Conservation (phyloP, 1,140 invertebrate genomes). For the Nasonia vitripennis region DNA sequence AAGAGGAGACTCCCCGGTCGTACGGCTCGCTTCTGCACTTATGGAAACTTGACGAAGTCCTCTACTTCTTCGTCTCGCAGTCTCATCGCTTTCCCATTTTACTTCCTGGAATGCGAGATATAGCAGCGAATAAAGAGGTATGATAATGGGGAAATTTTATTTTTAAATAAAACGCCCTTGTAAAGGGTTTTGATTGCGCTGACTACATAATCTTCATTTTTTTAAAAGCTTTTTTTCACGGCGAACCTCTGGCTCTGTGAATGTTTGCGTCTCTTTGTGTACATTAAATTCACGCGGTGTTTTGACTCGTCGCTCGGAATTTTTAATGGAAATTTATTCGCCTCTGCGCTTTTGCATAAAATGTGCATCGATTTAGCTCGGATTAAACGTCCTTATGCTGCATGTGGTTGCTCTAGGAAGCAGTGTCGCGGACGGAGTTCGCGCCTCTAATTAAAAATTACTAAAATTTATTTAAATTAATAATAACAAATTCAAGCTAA, state of each 20-base stretch:
- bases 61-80: not conserved
- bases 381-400: no score
- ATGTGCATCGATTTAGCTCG: no score
- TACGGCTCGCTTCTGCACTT: not conserved
- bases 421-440: no score
- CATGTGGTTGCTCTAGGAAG: no score
- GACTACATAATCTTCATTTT: not conserved
- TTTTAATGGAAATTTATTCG: not conserved
- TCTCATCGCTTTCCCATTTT: conserved; percentile 10
- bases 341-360: not conserved
- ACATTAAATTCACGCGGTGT: not conserved
- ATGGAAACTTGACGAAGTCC: not conserved
- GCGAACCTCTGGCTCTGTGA: not conserved
- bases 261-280: not conserved
- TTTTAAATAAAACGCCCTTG: not conserved
- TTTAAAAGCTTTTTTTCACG: not conserved
- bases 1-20: not conserved
- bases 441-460: no score
- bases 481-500: no score
- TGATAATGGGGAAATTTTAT: conserved; percentile 2
- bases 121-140: not conserved
- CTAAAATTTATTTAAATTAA: no score
- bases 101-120: not conserved
- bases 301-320: not conserved
- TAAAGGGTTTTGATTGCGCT: not conserved